These are phyloP conservation scores for Onychomys arenicola DNA, from an alignment of 2,797 vertebrate genomes.

Conservation along the genomic window DNA sequence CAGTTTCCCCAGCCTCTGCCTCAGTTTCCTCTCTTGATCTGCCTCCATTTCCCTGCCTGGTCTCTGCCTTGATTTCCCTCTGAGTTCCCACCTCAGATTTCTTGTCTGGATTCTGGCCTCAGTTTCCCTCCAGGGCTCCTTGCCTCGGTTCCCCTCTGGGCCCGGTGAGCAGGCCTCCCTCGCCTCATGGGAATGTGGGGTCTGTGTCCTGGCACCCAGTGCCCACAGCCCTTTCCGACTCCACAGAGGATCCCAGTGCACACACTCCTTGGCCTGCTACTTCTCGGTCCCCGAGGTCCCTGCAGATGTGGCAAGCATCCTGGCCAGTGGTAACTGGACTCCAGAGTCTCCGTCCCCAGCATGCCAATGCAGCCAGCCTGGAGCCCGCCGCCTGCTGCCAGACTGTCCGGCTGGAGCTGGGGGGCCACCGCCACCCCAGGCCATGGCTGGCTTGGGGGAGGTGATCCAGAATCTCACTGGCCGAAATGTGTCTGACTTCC, in stretches of 20 bases:
- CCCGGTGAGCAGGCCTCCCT: background rate
- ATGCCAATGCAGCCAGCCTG: conserved; percentile 91
- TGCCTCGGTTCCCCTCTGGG: background rate
- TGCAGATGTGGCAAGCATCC: conserved; percentile 84
- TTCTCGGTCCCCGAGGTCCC: conserved; percentile 86
- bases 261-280: background rate
- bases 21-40: background rate
- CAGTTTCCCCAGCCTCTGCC: background rate
- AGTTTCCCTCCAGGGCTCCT: background rate
- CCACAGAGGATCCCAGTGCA: background rate
- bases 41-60: background rate
- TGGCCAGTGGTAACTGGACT: conserved; percentile 91
- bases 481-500: conserved; percentile 94
- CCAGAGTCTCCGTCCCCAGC: conserved; percentile 85
- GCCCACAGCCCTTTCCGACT: background rate
- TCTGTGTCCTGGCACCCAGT: background rate
- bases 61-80: background rate
- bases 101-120: background rate
- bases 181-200: background rate
- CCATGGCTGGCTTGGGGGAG: conserved; percentile 87
- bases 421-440: conserved; percentile 93
- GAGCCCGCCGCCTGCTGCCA: conserved; percentile 91
- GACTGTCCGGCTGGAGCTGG: conserved; percentile 92
- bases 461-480: conserved; percentile 93
- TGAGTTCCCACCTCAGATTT: background rate